phyloP scores from a whole-genome alignment of 2,888 invertebrate genomes.

The Pelosia muscerda region DNA sequence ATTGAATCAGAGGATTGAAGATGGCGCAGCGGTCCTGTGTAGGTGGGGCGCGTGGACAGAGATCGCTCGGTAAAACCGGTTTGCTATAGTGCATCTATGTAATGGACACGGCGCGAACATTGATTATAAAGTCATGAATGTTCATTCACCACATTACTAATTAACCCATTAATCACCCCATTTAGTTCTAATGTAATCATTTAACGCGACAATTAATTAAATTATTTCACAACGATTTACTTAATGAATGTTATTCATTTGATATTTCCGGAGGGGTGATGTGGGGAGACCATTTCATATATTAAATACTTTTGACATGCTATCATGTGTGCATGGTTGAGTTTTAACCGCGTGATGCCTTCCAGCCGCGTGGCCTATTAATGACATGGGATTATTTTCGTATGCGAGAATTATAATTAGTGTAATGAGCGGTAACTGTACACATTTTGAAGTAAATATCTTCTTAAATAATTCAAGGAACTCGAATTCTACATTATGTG shows the following conservation, averaged over 20 bases:
- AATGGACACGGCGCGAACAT: too few relatives aligned
- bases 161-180: not conserved
- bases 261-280: constrained; percentile 1
- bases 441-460: not conserved
- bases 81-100: too few relatives aligned
- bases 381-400: not conserved
- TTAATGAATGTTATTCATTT: constrained; percentile 15
- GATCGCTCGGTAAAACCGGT: too few relatives aligned
- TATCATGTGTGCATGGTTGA: not conserved
- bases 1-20: too few relatives aligned
- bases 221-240: constrained; percentile 15
- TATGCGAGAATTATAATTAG: not conserved
- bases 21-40: too few relatives aligned
- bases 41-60: too few relatives aligned
- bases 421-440: not conserved
- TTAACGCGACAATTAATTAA: constrained; percentile 29
- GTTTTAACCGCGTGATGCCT: not conserved
- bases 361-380: not conserved
- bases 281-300: not conserved
- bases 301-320: constrained; percentile 3
- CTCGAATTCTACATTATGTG: too few relatives aligned
- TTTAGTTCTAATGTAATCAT: not conserved
- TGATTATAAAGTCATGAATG: not conserved
- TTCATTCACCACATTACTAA: not conserved
- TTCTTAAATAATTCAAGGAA: not conserved